Evolutionary conservation across 2,797 vertebrate genomes (phyloP), one percentile per base, ranked within the genome.

Genomic region (Steatocranus sp.): DNA sequence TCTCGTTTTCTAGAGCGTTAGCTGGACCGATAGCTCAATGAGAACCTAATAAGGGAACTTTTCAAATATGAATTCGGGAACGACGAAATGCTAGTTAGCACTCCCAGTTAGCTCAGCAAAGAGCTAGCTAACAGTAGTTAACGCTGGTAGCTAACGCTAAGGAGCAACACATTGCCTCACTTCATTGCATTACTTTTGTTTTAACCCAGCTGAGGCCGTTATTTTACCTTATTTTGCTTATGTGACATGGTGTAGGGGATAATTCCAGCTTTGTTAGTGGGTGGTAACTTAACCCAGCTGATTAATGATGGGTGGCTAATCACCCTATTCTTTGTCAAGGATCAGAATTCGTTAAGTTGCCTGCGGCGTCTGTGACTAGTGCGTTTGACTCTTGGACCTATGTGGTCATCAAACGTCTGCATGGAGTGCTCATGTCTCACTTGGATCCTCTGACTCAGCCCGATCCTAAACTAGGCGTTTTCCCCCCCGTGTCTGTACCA

Each of bases 401-500:
- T 11, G 4, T 7, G 20, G 17, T 53, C 70, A 63, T 43, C 23
- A 68, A 34, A 82, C 25, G 23, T 79, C n/a, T 78, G 6, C 4
- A 41, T 50, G 25, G n/a, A 32, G 68, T 18, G 78, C 43, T 86
- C 78, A 79, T 86, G 74, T 41, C 11, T 84, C 61, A 11, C 53
- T 46, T 83, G 76, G 66, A 49, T 91, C 76, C 32, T 86, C 79
- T 91, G 86, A 86, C 80, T 90, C 86, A 88, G 74, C 66, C 20
- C 30, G 61, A 81, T 88, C 70, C 74, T 43, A 53, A 89, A 89
- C 88, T 82, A 87, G 87, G 90, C 89, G 90, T 94, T 84, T 88
- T n/a, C 78, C 76, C 54, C 54, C 61, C 43, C 5, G 17, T 66
- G 66, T 68, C 32, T 86, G 66, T n/a, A 51, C 83, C 85, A 85